These are phyloP conservation scores for Ceriagrion tenellum DNA, from an alignment of 2,888 invertebrate species.

Conservation along the genomic window DNA sequence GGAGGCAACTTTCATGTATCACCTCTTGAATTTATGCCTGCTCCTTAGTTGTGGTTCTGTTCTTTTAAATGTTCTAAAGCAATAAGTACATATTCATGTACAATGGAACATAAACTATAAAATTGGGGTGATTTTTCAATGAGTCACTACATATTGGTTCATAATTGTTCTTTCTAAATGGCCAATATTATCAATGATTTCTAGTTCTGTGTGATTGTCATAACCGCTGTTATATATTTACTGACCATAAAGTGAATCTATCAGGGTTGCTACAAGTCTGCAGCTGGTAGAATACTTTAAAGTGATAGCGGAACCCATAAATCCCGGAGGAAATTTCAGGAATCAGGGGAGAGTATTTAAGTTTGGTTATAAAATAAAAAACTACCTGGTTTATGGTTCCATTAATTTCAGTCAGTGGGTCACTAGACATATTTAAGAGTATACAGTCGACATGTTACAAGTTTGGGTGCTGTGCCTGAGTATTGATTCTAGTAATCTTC, in stretches of 20 bases:
- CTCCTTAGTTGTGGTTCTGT: neutral
- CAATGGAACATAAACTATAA: neutral
- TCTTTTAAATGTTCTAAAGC: neutral
- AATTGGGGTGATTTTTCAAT: neutral
- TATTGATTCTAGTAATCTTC: neutral
- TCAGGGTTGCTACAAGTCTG: constrained; percentile 4
- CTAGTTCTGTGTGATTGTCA: neutral
- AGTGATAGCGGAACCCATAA: neutral
- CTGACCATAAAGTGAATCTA: neutral
- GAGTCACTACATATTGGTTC: neutral
- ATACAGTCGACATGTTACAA: neutral
- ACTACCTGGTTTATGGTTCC: neutral
- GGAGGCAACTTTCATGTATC: neutral
- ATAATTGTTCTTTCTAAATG: neutral
- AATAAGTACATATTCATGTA: neutral
- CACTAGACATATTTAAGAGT: neutral
- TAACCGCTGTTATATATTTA: neutral
- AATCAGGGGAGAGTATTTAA: neutral
- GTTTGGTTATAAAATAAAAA: neutral
- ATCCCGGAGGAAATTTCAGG: neutral
- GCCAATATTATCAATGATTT: neutral
- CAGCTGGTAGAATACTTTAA: neutral
- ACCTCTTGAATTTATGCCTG: neutral
- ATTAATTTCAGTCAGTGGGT: neutral
- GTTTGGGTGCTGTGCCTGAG: neutral